These are phyloP conservation scores for Notolabrus celidotus DNA, from an alignment of 2,797 vertebrate species.

Conservation along the genomic window DNA sequence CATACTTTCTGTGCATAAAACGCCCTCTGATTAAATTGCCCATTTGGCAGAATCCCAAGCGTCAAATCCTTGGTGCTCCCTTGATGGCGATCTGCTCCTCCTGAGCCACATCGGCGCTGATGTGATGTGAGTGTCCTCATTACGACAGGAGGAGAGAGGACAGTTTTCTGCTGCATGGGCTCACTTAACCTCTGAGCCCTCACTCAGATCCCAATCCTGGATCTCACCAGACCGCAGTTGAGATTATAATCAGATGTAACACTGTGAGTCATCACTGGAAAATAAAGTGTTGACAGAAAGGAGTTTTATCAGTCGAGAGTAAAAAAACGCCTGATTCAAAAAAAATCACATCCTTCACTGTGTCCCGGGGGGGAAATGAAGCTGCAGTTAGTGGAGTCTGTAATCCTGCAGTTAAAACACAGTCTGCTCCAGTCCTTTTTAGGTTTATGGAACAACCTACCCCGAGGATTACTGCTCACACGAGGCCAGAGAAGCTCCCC, in stretches of 20 bases:
- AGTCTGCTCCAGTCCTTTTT: constrained; percentile 62
- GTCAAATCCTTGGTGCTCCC: constrained; percentile 64
- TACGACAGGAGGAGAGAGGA: constrained; percentile 35
- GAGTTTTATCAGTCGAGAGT: constrained; percentile 1
- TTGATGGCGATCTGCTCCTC: constrained; percentile 64
- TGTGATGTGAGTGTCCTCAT: constrained; percentile 63
- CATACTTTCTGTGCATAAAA: constrained; percentile 75
- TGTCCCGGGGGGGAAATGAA: constrained; percentile 23
- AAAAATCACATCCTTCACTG: neutral
- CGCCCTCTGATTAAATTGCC: constrained; percentile 84
- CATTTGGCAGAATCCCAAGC: constrained; percentile 80
- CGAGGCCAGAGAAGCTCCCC: constrained; percentile 10
- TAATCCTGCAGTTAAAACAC: constrained; percentile 72
- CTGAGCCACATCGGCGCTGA: constrained; percentile 51
- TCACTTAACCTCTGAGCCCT: constrained; percentile 26
- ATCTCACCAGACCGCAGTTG: constrained; percentile 31
- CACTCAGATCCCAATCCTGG: constrained; percentile 17
- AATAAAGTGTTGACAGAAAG: constrained; percentile 2
- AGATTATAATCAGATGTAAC: constrained; percentile 8
- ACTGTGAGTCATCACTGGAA: constrained; percentile 4
- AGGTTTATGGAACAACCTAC: constrained; percentile 74
- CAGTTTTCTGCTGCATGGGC: constrained; percentile 20
- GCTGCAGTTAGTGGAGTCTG: constrained; percentile 41
- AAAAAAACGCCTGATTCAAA: neutral
- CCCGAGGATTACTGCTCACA: constrained; percentile 65